Evolutionary conservation across 2,888 invertebrate species (phyloP), one percentile per base, ranked within the genome.

Genomic region (Halictus quadricinctus): DNA sequence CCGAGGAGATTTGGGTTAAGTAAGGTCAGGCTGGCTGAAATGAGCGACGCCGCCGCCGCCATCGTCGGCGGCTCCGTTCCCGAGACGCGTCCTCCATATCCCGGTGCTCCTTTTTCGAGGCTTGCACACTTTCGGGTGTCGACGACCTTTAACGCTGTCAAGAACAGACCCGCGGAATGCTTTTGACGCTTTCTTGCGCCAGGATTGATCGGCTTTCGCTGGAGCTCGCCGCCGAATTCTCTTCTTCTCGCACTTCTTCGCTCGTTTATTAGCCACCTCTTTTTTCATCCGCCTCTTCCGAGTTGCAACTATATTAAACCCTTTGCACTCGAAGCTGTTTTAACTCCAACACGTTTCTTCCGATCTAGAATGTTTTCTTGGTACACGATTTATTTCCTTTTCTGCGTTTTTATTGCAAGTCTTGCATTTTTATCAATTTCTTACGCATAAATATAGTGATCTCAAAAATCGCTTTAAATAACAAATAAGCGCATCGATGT

Each of bases 1-100:
- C 76, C 84, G 73, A 15, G 50, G 69, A 66, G 84, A 86, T 81
- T 90, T 84, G 79, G 83, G 86, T 90, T 90, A 89, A 79, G 84
- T 66, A 79, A 86, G 87, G 88, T 88, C 86, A 84, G 76, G 76
- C 69, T 70, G 72, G 75, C 83, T 86, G 58, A 58, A 78, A 81
- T 50, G 72, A 36, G 21, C 76, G 78, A 77, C 79, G 77, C 74
- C 69, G 69, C 76, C n/a, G 72, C 18, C 29, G 64, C 10, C 43
- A 54, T 43, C 58, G 54, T 54, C 64, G 43, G 46, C 48, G 1
- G 0, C 36, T 41, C 5, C 36, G 66, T 36, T 66, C 21, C 21
- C 69, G 69, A 58, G 48, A 12, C 25, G 69, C 41, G 69, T 41
- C 50, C 29, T 29, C 36, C 58, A 72, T 43, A 46, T 58, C 64